Conservation (phyloP, 2,888 invertebrate species). For the Listrodromus nycthemerus region DNA sequence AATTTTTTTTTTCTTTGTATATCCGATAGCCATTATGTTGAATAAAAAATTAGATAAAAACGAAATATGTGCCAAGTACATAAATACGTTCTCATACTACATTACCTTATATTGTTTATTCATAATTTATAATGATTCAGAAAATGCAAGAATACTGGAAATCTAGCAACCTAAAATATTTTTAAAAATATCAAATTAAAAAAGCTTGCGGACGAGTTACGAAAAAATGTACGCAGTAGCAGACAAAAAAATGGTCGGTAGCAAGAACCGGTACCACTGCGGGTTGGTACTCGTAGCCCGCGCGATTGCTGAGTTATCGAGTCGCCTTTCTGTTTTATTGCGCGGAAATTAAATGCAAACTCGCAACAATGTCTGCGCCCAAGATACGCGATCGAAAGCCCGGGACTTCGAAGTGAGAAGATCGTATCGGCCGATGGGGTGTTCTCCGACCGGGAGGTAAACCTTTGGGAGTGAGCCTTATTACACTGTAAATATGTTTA, state of each 20-base stretch:
- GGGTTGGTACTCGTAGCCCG: not conserved
- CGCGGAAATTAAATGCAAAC: not conserved
- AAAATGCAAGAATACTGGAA: no score
- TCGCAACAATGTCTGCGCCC: conserved; percentile 4
- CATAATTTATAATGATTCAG: no score
- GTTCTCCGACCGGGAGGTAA: not conserved
- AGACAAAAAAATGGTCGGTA: not conserved
- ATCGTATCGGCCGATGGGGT: not conserved
- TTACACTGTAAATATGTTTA: not conserved
- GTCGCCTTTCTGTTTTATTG: not conserved
- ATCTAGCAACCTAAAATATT: no score
- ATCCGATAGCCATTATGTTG: no score
- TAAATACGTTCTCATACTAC: no score
- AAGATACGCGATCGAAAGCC: not conserved
- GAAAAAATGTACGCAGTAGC: not conserved
- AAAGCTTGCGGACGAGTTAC: not conserved
- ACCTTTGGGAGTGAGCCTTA: not conserved
- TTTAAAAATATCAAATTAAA: no score
- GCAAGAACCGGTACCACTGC: not conserved
- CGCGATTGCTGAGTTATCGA: conserved; percentile 1
- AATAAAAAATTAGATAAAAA: no score
- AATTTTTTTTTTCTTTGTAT: no score
- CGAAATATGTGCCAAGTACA: no score
- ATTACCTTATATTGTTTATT: no score
- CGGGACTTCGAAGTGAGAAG: not conserved